These are phyloP conservation scores for Vulpes ferrilata DNA, from an alignment of 2,113 vertebrate genomes.

Conservation along the genomic window DNA sequence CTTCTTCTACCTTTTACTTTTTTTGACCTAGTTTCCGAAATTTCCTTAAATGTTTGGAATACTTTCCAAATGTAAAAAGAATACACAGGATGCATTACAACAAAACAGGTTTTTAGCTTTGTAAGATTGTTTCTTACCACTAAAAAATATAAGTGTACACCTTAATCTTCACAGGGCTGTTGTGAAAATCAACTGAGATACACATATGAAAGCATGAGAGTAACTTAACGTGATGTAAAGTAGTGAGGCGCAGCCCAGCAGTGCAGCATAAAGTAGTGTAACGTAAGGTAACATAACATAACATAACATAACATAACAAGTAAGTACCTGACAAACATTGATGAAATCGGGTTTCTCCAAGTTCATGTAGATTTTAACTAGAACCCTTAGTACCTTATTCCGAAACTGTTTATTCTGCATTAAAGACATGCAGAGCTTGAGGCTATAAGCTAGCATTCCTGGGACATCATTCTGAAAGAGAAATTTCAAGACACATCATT, in stretches of 20 bases:
- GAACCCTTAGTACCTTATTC: constrained; percentile 96
- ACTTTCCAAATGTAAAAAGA: constrained; percentile 61
- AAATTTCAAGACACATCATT: constrained; percentile 63
- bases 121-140: constrained; percentile 22
- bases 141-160: background rate
- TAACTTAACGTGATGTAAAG: background rate
- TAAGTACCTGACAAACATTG: constrained; percentile 99
- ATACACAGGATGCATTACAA: background rate
- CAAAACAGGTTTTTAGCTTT: constrained; percentile 26
- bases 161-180: background rate
- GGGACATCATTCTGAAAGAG: constrained; percentile 95
- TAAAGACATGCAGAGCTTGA: constrained; percentile 99
- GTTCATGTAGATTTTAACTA: constrained; percentile 99
- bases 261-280: background rate
- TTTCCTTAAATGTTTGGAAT: constrained; percentile 35
- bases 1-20: background rate
- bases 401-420: constrained; percentile 99
- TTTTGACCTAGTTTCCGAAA: background rate
- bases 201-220: background rate
- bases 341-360: constrained; percentile 99
- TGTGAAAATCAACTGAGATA: background rate
- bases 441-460: constrained; percentile 98
- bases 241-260: background rate
- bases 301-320: background rate
- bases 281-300: background rate